phyloP scores from a whole-genome alignment of 2,797 vertebrate genomes.

The Myotis planiceps region DNA sequence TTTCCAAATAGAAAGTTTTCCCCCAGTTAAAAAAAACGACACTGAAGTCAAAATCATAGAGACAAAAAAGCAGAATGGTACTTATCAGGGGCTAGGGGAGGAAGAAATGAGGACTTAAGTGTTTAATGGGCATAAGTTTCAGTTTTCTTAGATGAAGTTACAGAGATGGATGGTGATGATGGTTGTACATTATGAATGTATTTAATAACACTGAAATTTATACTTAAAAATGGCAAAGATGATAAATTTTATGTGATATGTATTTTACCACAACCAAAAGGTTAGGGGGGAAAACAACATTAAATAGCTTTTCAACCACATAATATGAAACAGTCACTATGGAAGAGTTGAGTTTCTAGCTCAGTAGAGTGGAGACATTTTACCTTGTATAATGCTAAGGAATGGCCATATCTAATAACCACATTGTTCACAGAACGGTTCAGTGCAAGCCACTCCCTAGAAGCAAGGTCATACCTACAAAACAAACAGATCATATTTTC shows the following conservation, averaged over 20 bases:
- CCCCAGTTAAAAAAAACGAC: background rate
- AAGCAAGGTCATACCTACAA: constrained; percentile 92
- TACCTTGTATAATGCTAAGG: constrained; percentile 93
- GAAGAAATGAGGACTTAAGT: background rate
- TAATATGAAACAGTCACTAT: background rate
- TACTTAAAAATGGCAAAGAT: background rate
- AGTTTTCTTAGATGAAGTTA: background rate
- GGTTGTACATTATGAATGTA: background rate
- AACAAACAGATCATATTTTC: constrained; percentile 69
- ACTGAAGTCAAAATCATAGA: background rate
- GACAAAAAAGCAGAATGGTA: background rate
- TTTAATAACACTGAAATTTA: background rate
- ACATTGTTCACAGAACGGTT: constrained; percentile 91
- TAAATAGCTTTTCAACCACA: background rate
- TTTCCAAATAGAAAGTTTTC: too few species aligned
- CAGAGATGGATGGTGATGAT: background rate
- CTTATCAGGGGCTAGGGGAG: background rate
- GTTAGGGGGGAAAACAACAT: background rate
- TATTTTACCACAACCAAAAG: background rate
- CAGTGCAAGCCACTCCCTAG: constrained; percentile 92
- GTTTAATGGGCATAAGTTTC: background rate
- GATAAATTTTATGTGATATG: background rate
- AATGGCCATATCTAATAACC: constrained; percentile 96
- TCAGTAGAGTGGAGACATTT: background rate
- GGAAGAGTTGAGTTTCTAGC: constrained; percentile 28